Conservation (phyloP, 2,113 vertebrate species). For the Eptesicus fuscus region DNA sequence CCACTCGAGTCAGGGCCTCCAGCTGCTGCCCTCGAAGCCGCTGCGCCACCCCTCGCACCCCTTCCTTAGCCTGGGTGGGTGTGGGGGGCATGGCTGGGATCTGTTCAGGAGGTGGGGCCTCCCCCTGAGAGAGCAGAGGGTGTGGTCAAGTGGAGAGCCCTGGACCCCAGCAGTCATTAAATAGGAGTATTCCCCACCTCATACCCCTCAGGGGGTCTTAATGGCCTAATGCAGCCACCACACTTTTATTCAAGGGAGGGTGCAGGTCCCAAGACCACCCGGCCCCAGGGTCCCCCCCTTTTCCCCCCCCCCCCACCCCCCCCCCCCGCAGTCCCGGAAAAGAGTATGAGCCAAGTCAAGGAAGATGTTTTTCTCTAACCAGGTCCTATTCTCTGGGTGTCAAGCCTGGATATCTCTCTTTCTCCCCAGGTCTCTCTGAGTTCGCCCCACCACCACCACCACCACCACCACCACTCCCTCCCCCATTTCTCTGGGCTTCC, state of each 20-base stretch:
- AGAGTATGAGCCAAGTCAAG: not conserved
- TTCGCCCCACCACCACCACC: no score
- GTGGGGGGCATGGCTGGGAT: not conserved
- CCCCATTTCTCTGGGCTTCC: not conserved
- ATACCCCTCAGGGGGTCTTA: not conserved
- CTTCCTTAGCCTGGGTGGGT: not conserved
- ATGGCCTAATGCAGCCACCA: not conserved
- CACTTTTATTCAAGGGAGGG: not conserved
- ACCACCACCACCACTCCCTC: no score
- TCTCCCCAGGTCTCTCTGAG: not conserved
- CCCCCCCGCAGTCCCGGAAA: not conserved
- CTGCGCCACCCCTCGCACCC: not conserved
- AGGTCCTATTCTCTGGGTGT: not conserved
- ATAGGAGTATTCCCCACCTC: not conserved
- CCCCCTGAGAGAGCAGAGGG: constrained; percentile 11
- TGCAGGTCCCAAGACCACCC: no score
- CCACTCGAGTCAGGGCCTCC: constrained; percentile 70
- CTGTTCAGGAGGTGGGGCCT: not conserved
- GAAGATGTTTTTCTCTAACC: not conserved
- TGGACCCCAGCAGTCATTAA: not conserved
- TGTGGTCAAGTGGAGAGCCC: not conserved
- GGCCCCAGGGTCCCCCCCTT: not conserved
- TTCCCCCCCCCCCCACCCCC: not conserved
- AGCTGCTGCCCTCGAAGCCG: constrained; percentile 49
- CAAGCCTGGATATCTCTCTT: not conserved